phyloP scores from a whole-genome alignment of 2,113 vertebrate genomes.

The Scortum barcoo region DNA sequence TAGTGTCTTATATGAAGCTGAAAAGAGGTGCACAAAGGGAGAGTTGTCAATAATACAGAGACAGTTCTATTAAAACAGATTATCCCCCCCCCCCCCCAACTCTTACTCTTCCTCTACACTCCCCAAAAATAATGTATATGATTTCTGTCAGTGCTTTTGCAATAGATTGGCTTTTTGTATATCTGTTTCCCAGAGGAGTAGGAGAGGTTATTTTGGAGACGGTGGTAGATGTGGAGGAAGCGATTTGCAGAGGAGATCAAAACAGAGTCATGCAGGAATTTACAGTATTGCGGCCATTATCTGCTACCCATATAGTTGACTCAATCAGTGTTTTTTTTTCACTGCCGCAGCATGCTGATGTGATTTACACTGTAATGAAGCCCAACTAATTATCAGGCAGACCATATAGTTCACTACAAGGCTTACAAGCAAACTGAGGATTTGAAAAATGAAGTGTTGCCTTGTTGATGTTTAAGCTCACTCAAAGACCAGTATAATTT shows the following conservation, averaged over 20 bases:
- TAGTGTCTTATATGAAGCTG: slow-evolving; percentile 74
- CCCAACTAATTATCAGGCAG: slow-evolving; percentile 20
- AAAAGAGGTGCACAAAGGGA: slow-evolving; percentile 48
- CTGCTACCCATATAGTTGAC: slow-evolving; percentile 3
- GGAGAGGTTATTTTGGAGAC: slow-evolving; percentile 59
- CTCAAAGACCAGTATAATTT: neutral
- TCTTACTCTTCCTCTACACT: slow-evolving; percentile 46
- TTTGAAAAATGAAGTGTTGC: slow-evolving; percentile 13
- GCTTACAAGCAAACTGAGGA: slow-evolving; percentile 1
- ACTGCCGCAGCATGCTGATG: slow-evolving; percentile 25
- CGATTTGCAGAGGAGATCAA: slow-evolving; percentile 69
- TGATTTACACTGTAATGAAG: slow-evolving; percentile 13
- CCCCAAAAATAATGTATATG: slow-evolving; percentile 59
- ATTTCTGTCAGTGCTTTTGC: slow-evolving; percentile 69
- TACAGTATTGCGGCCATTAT: slow-evolving; percentile 55
- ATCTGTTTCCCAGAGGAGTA: slow-evolving; percentile 56
- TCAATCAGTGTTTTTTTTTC: slow-evolving; percentile 40
- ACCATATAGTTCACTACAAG: neutral
- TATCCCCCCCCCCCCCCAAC: slow-evolving; percentile 54
- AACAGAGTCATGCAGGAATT: slow-evolving; percentile 51
- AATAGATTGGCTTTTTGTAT: slow-evolving; percentile 74
- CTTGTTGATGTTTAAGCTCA: neutral
- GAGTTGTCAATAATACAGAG: slow-evolving; percentile 78
- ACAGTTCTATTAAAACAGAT: slow-evolving; percentile 84
- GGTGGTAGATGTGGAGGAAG: slow-evolving; percentile 50